A percentile compares a stretch with the other conserved stretches of the same genome.
Evolutionary conservation across 2,113 vertebrate species (phyloP).

Genomic region (Microcebus tavaratra): DNA sequence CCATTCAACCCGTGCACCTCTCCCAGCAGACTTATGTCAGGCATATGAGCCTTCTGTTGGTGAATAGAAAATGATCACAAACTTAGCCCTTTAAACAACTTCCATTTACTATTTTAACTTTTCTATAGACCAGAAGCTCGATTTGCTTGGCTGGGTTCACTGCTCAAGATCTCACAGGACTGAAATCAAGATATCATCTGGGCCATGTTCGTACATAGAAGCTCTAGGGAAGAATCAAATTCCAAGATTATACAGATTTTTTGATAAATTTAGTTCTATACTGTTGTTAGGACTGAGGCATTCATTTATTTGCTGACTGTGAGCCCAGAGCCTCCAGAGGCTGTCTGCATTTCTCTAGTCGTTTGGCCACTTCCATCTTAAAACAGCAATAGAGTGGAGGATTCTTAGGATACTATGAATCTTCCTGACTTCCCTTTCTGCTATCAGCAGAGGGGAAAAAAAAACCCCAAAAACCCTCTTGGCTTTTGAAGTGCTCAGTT

Average conservation of each 20-base stretch:
- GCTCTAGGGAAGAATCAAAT: not conserved
- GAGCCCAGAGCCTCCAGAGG: not conserved
- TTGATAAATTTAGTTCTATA: not conserved
- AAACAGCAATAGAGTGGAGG: not conserved
- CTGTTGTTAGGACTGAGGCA: too few species aligned
- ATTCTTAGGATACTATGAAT: not conserved
- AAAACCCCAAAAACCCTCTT: not conserved
- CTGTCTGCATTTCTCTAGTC: not conserved
- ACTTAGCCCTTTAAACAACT: not conserved
- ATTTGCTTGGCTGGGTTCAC: not conserved
- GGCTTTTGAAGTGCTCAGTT: not conserved
- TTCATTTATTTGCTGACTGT: not conserved
- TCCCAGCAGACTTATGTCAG: too few species aligned
- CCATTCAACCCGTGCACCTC: not conserved
- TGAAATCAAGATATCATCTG: not conserved
- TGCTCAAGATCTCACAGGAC: not conserved
- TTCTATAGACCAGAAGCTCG: not conserved
- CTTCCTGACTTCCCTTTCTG: not conserved
- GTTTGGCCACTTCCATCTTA: not conserved
- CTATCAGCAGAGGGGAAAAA: too few species aligned
- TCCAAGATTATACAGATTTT: not conserved
- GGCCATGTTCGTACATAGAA: not conserved
- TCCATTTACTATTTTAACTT: not conserved
- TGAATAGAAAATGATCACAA: not conserved
- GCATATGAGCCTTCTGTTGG: not conserved